Percentiles rank a stretch among this genome's conserved stretches.
Evolutionary conservation across 2,888 invertebrate genomes (phyloP).

Genomic region (Dryobota labecula): DNA sequence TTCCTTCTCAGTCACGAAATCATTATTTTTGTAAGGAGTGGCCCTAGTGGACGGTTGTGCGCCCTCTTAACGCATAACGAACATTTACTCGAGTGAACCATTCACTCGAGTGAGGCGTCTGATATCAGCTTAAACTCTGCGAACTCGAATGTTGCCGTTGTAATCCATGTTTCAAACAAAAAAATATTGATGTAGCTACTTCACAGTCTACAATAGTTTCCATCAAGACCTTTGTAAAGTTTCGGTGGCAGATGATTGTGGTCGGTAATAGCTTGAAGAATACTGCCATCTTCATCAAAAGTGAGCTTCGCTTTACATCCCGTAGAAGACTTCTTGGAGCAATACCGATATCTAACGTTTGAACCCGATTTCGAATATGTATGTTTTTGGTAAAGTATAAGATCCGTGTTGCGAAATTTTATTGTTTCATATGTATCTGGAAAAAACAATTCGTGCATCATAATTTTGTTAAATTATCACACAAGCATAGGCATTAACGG

Average conservation of each 20-base stretch:
- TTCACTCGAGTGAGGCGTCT: too few relatives aligned
- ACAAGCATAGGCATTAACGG: too few relatives aligned
- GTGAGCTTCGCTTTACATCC: conserved; percentile 32
- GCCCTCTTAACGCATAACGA: too few relatives aligned
- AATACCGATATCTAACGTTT: conserved; percentile 11
- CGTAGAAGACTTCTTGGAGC: conserved; percentile 21
- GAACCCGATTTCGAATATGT: conserved; percentile 34
- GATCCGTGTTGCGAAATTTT: conserved; percentile 13
- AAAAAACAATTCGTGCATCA: conserved; percentile 17
- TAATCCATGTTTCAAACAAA: neutral
- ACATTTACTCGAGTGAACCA: neutral
- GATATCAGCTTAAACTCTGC: too few relatives aligned
- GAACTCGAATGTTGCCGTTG: neutral
- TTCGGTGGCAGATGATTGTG: conserved; percentile 34
- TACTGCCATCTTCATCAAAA: neutral
- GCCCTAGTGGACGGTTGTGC: too few relatives aligned
- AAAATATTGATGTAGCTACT: neutral
- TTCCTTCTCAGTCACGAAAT: too few relatives aligned
- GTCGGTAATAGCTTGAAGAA: neutral
- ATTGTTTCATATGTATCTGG: conserved; percentile 35
- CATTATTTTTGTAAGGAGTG: too few relatives aligned
- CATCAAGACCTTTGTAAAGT: conserved; percentile 2
- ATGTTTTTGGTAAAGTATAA: conserved; percentile 30
- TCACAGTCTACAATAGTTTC: conserved; percentile 26
- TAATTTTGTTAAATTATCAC: neutral